Base-by-base conservation (phyloP, 2,797 vertebrate species). In the Anabacerthia variegaticeps region DNA sequence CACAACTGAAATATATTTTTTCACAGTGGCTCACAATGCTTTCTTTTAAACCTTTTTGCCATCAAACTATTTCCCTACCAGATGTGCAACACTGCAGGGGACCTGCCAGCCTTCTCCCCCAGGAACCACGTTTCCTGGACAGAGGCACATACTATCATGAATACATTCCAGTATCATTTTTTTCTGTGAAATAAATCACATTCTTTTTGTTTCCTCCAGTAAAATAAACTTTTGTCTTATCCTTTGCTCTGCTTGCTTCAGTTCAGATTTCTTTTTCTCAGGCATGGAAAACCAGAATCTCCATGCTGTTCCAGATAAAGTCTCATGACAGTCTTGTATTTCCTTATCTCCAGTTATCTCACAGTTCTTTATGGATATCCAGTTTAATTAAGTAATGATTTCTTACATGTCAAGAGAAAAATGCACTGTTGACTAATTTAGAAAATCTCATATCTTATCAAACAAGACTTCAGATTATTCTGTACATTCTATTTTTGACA, bases 41-140 rank as follows among this genome's bases (percentile, higher is more conserved):
- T 83, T 62, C 9, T 83, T 75, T 77, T 28, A 4, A 88, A 67
- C 2, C 4, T 34, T 55, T 62, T 34, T 51, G 13, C 4, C 26
- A 54, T 10, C 36, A 66, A 62, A 58, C 11, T 51, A 6, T 55
- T 30, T 63, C 22, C 52, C 15, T 69, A 26, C 16, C 6, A 41
- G n/a, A 5, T 24, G 49, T 3, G 3, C 5, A 63, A 23, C 41
- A 28, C 15, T 32, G 34, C 56, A 85, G n/a, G 30, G 10, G 12
- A 76, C 4, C 12, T 11, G 6, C 4, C 8, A 39, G 32, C 20
- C 26, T 82, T 83, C 22, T 72, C 34, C 49, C 39, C 9, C 34
- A 44, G 28, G n/a, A 83, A 32, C 7, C 1, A 3, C 0, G 0
- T 56, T 90, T 20, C 48, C 34, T 88, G 39, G 6, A 36, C 37